These are phyloP conservation scores for Sycophaga agraensis DNA, from an alignment of 1,140 invertebrate species.

Conservation along the genomic window DNA sequence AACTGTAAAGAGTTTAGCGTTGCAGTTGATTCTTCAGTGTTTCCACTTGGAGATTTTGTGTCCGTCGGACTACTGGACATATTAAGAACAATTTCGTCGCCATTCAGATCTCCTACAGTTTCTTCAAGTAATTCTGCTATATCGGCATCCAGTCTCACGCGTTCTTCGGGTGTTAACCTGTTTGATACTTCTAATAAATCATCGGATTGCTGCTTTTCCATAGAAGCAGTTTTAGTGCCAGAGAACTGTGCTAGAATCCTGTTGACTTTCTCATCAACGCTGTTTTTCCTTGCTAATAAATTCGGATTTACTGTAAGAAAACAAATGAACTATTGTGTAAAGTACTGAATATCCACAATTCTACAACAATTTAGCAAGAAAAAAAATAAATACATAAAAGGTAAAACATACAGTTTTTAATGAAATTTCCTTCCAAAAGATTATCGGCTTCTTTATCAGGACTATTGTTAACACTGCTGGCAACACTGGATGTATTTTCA, in stretches of 20 bases:
- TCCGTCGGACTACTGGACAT: slow-evolving; percentile 11
- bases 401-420: too few relatives aligned
- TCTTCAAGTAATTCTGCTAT: slow-evolving; percentile 51
- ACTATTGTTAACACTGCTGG: neutral
- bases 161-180: slow-evolving; percentile 31
- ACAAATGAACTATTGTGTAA: too few relatives aligned
- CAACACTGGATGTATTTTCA: neutral
- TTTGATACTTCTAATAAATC: neutral
- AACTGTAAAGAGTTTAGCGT: slow-evolving; percentile 50
- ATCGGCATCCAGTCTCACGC: slow-evolving; percentile 46
- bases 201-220: neutral
- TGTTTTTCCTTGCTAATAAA: neutral
- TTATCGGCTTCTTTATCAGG: slow-evolving; percentile 4
- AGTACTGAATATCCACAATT: neutral
- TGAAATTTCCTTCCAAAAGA: too few relatives aligned
- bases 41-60: slow-evolving; percentile 25
- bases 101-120: slow-evolving; percentile 29
- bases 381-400: neutral
- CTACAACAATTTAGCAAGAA: neutral
- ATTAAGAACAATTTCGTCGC: neutral
- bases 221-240: neutral
- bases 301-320: too few relatives aligned
- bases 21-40: slow-evolving; percentile 33
- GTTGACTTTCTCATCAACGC: slow-evolving; percentile 9
- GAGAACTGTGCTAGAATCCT: slow-evolving; percentile 3